A percentile compares a stretch with the other conserved stretches of the same genome.
Evolutionary conservation across 2,888 invertebrate species (phyloP).

Genomic region (Diadromus collaris): DNA sequence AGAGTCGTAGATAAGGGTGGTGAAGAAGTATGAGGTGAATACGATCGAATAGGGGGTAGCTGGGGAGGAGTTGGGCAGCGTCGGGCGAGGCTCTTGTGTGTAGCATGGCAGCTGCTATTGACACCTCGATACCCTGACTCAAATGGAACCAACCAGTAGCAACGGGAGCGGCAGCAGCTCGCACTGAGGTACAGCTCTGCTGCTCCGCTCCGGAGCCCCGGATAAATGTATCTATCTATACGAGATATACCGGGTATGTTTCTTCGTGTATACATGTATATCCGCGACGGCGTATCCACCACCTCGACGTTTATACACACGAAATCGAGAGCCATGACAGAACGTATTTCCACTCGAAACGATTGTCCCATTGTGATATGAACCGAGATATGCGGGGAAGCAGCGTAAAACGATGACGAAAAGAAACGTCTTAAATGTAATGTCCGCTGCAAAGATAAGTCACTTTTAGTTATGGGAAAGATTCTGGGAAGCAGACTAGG

Average conservation of each 20-base stretch:
- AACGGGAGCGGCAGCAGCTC: constrained; percentile 61
- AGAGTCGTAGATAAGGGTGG: constrained; percentile 75
- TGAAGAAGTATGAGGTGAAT: constrained; percentile 76
- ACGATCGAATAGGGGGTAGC: constrained; percentile 46
- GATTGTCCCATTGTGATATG: constrained; percentile 17
- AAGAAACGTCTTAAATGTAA: constrained; percentile 3
- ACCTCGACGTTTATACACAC: constrained; percentile 16
- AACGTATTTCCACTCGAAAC: constrained; percentile 17
- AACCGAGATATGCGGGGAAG: constrained; percentile 10
- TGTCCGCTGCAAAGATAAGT: neutral
- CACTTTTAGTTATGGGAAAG: neutral
- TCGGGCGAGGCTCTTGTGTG: constrained; percentile 76
- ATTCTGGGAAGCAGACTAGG: neutral
- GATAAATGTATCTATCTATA: constrained; percentile 45
- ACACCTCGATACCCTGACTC: constrained; percentile 79
- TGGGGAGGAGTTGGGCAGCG: constrained; percentile 60
- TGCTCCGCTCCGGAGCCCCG: constrained; percentile 64
- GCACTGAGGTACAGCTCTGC: constrained; percentile 56
- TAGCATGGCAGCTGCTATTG: constrained; percentile 79
- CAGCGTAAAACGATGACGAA: neutral
- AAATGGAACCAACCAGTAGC: constrained; percentile 75
- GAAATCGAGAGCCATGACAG: neutral
- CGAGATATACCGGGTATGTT: constrained; percentile 35
- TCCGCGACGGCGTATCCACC: constrained; percentile 15
- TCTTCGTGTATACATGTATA: constrained; percentile 34